phyloP scores from a whole-genome alignment of 2,888 invertebrate genomes.

The Drosophila testacea region DNA sequence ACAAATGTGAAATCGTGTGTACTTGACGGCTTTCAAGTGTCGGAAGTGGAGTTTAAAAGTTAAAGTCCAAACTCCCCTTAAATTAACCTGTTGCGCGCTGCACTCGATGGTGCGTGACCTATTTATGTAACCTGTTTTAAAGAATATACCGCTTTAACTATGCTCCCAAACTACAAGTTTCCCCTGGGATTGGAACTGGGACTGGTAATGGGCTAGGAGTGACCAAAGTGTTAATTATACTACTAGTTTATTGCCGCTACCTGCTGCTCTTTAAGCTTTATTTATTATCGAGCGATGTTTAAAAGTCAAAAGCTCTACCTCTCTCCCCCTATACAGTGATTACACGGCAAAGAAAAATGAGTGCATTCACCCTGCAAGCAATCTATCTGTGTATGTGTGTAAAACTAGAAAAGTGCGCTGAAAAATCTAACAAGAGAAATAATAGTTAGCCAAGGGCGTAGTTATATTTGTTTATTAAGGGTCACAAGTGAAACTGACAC shows the following conservation, averaged over 20 bases:
- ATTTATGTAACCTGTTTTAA: constrained; percentile 84
- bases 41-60: constrained; percentile 26
- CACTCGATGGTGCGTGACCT: constrained; percentile 80
- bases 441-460: constrained; percentile 52
- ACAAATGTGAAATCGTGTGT: constrained; percentile 35
- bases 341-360: constrained; percentile 52
- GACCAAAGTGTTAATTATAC: constrained; percentile 70
- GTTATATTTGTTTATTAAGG: constrained; percentile 46
- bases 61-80: constrained; percentile 37
- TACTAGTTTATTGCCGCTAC: constrained; percentile 26
- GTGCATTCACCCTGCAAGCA: constrained; percentile 82
- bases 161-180: constrained; percentile 68
- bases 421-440: constrained; percentile 57
- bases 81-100: constrained; percentile 76
- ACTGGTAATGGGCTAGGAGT: constrained; percentile 31
- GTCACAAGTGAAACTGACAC: constrained; percentile 60
- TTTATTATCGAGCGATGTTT: constrained; percentile 50
- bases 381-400: constrained; percentile 20
- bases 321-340: constrained; percentile 23
- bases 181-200: constrained; percentile 36
- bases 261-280: constrained; percentile 16
- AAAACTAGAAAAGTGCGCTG: constrained; percentile 59
- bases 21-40: constrained; percentile 19
- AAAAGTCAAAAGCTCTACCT: constrained; percentile 35
- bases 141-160: constrained; percentile 65